Evolutionary conservation across 2,113 vertebrate genomes (phyloP).

Genomic region (Aphyosemion australe): DNA sequence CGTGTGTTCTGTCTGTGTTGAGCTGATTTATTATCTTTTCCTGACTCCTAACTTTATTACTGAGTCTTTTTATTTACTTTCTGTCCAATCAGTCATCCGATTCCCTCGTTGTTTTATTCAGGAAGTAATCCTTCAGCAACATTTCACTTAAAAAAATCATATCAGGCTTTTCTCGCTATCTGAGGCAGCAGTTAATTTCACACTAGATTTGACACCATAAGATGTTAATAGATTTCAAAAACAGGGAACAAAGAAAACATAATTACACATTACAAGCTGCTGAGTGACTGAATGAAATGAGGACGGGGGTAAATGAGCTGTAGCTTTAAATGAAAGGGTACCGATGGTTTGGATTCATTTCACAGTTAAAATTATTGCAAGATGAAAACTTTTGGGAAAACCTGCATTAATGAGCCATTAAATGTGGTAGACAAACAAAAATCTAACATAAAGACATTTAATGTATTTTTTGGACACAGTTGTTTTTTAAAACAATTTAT

Average conservation of each 20-base stretch:
- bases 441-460: too few species aligned
- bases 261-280: constrained; percentile 31
- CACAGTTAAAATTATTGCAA: not conserved
- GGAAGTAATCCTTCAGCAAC: constrained; percentile 7
- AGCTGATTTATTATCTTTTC: too few species aligned
- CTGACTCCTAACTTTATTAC: not conserved
- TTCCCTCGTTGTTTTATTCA: not conserved
- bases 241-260: constrained; percentile 17
- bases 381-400: not conserved
- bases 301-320: constrained; percentile 36
- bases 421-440: not conserved
- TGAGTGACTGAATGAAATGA: constrained; percentile 24
- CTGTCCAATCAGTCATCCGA: constrained; percentile 13
- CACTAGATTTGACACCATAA: constrained; percentile 29
- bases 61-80: constrained; percentile 13
- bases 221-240: constrained; percentile 24
- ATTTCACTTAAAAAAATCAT: constrained; percentile 20
- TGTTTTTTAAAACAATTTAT: too few species aligned
- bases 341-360: constrained; percentile 6
- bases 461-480: not conserved
- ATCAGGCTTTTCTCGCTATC: constrained; percentile 17
- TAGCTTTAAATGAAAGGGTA: constrained; percentile 30
- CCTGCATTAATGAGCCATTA: not conserved
- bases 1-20: not conserved
- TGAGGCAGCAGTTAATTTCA: constrained; percentile 42